phyloP scores from a whole-genome alignment of 2,888 invertebrate species.

The Zonitis immaculata region DNA sequence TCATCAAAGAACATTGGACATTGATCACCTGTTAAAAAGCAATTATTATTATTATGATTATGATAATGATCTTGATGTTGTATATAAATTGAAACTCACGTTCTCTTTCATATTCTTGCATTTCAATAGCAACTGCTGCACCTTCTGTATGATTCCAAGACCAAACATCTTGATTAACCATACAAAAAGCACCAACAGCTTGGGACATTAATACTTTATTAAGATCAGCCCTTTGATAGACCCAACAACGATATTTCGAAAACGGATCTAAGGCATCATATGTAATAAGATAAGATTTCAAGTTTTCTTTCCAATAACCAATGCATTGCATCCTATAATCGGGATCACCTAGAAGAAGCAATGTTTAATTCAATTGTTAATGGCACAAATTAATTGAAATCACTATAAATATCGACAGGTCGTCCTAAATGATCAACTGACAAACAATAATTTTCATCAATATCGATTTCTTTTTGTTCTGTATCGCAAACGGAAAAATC shows the following conservation, averaged over 20 bases:
- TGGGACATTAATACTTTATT: conserved; percentile 80
- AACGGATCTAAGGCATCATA: conserved; percentile 95
- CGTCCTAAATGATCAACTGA: conserved; percentile 94
- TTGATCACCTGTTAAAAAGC: conserved; percentile 66
- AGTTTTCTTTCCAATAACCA: conserved; percentile 96
- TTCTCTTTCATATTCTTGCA: conserved; percentile 89
- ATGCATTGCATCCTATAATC: conserved; percentile 97
- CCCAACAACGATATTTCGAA: conserved; percentile 96
- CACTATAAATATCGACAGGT: conserved; percentile 91
- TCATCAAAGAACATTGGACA: conserved; percentile 98
- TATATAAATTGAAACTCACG: conserved; percentile 57
- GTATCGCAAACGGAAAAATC: conserved; percentile 94
- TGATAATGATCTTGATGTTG: not conserved
- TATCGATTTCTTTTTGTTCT: conserved; percentile 89
- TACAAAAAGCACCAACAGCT: conserved; percentile 88
- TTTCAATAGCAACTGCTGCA: conserved; percentile 85
- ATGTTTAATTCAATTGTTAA: not conserved
- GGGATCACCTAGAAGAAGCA: conserved; percentile 72
- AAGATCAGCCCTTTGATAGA: conserved; percentile 91
- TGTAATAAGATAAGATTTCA: conserved; percentile 92
- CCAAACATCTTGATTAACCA: conserved; percentile 82
- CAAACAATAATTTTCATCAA: conserved; percentile 94
- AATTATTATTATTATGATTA: not conserved
- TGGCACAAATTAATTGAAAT: conserved; percentile 18
- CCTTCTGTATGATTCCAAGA: conserved; percentile 88